Evolutionary conservation across 2,797 vertebrate genomes (phyloP), one percentile per base, ranked within the genome.

Genomic region (Prionace glauca): DNA sequence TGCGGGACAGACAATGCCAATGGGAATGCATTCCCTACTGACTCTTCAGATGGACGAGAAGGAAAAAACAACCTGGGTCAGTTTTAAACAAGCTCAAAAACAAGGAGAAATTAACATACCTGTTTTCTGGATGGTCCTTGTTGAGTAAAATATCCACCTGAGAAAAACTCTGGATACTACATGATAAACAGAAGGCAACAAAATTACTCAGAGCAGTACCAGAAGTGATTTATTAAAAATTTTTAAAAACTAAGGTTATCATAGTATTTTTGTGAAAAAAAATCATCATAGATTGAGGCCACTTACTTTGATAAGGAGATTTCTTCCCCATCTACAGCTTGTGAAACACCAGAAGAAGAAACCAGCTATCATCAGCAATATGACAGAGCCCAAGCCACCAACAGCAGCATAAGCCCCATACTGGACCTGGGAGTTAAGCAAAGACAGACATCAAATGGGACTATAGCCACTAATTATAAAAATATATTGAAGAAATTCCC

Each of bases 81-180:
- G 62, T 11, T 11, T 67, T 41, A 92, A 74, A 62, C 20, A 77
- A 95, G 74, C 32, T 60, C 10, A 60, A 79, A 22, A 20, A 91
- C 22, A 41, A 24, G 1, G 41, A 5, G 1, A 62, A 96, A 71
- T 14, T 14, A 96, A 45, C 96, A 96, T 97, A 99, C 99, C 99
- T 99, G 99, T 96, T 98, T 98, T 96, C 98, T 98, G 77, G 98
- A 99, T 96, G 99, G 99, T 96, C 99, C 99, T 56, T 98, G 97
- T 96, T 98, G 98, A 95, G 98, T 97, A 97, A 99, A 99, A 86
- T 96, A n/a, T 95, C 99, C 99, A 96, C 97, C 98, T 77, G 99
- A 99, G 98, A 99, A 99, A 96, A 99, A 98, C 97, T 98, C 98
- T 0, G 99, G 99, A 96, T 98, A 97, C 99, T 99, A 96, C 93